phyloP scores from a whole-genome alignment of 1,140 invertebrate genomes.

The Aphaenogaster floridana region DNA sequence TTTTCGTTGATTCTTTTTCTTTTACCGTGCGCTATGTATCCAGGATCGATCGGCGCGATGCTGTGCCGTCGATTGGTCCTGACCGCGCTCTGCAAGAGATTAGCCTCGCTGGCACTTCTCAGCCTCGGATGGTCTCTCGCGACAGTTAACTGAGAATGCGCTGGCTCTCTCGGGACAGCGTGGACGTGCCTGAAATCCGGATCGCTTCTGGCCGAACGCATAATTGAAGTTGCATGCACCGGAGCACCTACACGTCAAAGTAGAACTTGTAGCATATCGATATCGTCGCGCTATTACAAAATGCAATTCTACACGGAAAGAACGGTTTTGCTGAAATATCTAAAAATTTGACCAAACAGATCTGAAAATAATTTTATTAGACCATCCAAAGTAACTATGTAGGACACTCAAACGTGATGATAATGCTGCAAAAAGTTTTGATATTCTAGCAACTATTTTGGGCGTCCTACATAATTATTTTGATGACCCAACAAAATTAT shows the following conservation, averaged over 20 bases:
- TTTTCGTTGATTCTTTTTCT: background rate
- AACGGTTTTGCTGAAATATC: too few species aligned
- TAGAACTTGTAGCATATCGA: background rate
- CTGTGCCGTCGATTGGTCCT: constrained; percentile 88
- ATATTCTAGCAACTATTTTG: too few species aligned
- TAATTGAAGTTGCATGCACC: constrained; percentile 73
- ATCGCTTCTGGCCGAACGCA: constrained; percentile 89
- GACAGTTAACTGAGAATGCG: constrained; percentile 84
- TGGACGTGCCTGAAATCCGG: constrained; percentile 91
- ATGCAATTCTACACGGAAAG: background rate
- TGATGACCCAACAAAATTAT: too few species aligned
- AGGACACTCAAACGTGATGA: too few species aligned
- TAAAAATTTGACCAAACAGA: too few species aligned
- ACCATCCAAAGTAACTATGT: too few species aligned
- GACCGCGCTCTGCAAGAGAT: constrained; percentile 88
- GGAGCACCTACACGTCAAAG: constrained; percentile 60
- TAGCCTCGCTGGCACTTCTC: constrained; percentile 92
- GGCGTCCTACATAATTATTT: too few species aligned
- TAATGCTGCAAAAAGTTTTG: too few species aligned
- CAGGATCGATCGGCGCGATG: constrained; percentile 89
- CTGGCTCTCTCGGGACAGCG: constrained; percentile 83
- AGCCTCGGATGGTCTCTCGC: constrained; percentile 87
- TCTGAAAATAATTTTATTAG: too few species aligned
- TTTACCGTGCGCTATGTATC: constrained; percentile 80
- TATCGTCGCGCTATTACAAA: background rate